These are phyloP conservation scores for Tinamus major DNA, from an alignment of 2,797 vertebrate species.

Conservation along the genomic window DNA sequence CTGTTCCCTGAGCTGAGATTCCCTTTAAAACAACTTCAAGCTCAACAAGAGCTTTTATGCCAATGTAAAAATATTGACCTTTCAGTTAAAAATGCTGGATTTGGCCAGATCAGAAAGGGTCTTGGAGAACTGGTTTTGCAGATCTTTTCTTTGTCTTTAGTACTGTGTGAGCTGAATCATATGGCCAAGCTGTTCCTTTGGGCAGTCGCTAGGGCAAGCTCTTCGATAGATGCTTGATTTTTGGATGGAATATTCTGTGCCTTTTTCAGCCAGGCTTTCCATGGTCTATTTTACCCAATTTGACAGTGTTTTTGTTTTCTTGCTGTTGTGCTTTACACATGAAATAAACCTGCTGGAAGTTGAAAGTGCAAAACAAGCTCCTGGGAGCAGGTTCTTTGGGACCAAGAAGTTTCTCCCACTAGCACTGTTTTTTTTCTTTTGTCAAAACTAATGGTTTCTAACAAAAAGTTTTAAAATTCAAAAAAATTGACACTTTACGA, in stretches of 20 bases:
- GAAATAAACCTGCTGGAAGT: background rate
- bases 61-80: background rate
- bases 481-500: background rate
- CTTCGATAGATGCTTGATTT: background rate
- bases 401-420: background rate
- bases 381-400: background rate
- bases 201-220: background rate
- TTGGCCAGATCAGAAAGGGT: background rate
- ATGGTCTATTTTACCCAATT: background rate
- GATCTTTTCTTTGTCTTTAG: background rate
- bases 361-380: background rate
- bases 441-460: background rate
- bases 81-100: background rate
- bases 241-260: background rate
- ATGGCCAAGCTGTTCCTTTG: background rate
- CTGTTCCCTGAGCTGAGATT: background rate
- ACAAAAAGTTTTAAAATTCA: background rate
- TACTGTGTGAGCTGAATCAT: rapidly evolving
- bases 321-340: background rate
- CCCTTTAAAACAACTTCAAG: background rate
- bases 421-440: background rate
- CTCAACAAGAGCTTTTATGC: background rate
- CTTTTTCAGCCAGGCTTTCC: background rate
- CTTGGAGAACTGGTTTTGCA: background rate
- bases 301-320: background rate